Evolutionary conservation across 2,797 vertebrate species (phyloP), one percentile per base, ranked within the genome.

Genomic region (Enteromius anoplus): DNA sequence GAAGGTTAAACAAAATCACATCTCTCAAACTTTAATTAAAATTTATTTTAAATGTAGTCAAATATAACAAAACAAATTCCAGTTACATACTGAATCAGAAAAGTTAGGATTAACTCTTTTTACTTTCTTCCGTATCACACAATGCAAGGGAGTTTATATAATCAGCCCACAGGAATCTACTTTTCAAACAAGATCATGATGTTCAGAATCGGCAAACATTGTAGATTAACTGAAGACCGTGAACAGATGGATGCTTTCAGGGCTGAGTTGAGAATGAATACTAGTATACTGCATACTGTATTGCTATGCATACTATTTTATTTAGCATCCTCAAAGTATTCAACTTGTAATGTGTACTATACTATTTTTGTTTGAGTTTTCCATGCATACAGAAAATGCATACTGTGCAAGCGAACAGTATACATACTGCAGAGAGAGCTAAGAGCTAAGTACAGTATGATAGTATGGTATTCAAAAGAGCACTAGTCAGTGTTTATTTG

Each of bases 1-100:
- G 98, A 76, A 99, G 98, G 60, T 64, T 15, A 32, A 64, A 64
- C 26, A 19, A 19, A 19, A 19, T 19, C 21, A 23, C n/a, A 26
- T 26, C 55, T 58, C 55, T 58, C 55, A 23, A 23, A 58, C 10
- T 23, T 23, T 12, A 1, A 23, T 58, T 12, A 23, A 7, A 19
- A 23, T 23, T n/a, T 2, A 60, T 62, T 29, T 29, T 62, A 5
- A 29, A 62, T 29, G 58, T 32, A 64, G 26, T 32, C 60, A 62
- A 29, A 29, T 1, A 6, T 14, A 26, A 62, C 42, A 26, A 26
- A 62, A 0, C 58, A 29, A 14, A 26, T 26, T 12, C 4, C 58
- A 29, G 11, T 26, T 29, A 7, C 29, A 62, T 29, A 40, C 8
- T 40, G 40, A 9, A 62, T 29, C 60, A 29, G 26, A 62, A 29